Percentiles rank a stretch among this genome's conserved stretches.
Conservation (phyloP, 2,888 invertebrate species). For the Unio delphinus region DNA sequence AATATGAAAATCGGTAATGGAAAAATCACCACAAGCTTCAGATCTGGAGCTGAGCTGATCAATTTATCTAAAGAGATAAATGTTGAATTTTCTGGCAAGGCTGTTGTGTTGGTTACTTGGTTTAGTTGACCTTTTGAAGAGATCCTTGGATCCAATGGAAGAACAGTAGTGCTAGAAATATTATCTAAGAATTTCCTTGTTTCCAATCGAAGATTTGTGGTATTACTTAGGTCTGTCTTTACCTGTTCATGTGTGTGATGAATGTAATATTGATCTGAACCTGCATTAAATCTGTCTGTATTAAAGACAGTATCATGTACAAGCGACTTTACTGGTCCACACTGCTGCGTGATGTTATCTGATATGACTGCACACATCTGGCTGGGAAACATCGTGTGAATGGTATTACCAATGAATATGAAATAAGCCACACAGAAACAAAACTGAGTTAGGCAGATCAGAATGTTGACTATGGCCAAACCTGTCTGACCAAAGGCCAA, state of each 20-base stretch:
- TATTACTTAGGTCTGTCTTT: too few relatives aligned
- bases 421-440: slow-evolving; percentile 65
- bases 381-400: slow-evolving; percentile 57
- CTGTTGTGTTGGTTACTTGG: slow-evolving; percentile 3
- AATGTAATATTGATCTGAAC: too few relatives aligned
- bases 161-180: not conserved
- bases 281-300: not conserved
- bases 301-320: not conserved
- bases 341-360: slow-evolving; percentile 4
- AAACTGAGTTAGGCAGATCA: slow-evolving; percentile 66
- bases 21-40: slow-evolving; percentile 56
- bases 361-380: slow-evolving; percentile 26
- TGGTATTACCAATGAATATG: slow-evolving; percentile 68
- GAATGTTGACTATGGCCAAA: slow-evolving; percentile 57
- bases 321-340: not conserved
- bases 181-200: too few relatives aligned
- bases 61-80: slow-evolving; percentile 1
- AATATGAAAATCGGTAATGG: slow-evolving; percentile 63
- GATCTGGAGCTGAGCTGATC: slow-evolving; percentile 43
- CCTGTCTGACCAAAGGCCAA: slow-evolving; percentile 58
- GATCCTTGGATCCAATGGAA: not conserved
- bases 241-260: too few relatives aligned
- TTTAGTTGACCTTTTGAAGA: too few relatives aligned
- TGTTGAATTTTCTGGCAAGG: slow-evolving; percentile 1
- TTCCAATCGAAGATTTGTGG: too few relatives aligned